A percentile compares a stretch with the other conserved stretches of the same genome.
Evolutionary conservation across 2,888 invertebrate species (phyloP).

Genomic region (Phanerotoma sp.): DNA sequence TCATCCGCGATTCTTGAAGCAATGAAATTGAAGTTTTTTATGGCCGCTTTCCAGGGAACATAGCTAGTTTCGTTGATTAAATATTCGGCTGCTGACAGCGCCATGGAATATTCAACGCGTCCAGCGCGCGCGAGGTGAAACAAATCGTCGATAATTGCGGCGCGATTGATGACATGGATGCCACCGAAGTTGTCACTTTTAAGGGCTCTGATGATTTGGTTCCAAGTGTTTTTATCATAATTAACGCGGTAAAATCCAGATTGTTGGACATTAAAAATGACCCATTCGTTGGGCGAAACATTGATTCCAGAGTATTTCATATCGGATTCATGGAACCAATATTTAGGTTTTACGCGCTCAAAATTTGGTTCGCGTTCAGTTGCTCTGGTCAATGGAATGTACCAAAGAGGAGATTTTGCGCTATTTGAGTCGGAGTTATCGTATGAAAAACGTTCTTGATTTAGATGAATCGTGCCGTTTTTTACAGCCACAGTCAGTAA

Average conservation of each 20-base stretch:
- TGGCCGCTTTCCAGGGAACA: no score
- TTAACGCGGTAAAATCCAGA: conserved; percentile 68
- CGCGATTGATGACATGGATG: conserved; percentile 60
- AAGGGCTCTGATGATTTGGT: conserved; percentile 60
- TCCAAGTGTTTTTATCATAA: conserved; percentile 64
- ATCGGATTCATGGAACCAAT: conserved; percentile 26
- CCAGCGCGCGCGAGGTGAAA: neutral
- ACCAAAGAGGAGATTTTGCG: conserved; percentile 58
- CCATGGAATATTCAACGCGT: no score
- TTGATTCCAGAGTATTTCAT: conserved; percentile 3
- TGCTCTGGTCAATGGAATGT: conserved; percentile 61
- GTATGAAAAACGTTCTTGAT: conserved; percentile 43
- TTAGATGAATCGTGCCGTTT: conserved; percentile 59
- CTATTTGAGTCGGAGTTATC: conserved; percentile 32
- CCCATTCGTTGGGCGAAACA: conserved; percentile 61
- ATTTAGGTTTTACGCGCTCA: conserved; percentile 39
- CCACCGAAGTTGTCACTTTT: conserved; percentile 53
- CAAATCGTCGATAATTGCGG: neutral
- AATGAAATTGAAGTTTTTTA: no score
- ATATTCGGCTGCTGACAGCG: no score
- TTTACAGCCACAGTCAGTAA: conserved; percentile 68
- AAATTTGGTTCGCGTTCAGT: conserved; percentile 56
- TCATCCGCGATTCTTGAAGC: no score
- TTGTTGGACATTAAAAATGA: conserved; percentile 73
- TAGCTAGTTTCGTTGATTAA: no score